Evolutionary conservation across 2,888 invertebrate genomes (phyloP), one percentile per base, ranked within the genome.

Genomic region (Noctua comes): DNA sequence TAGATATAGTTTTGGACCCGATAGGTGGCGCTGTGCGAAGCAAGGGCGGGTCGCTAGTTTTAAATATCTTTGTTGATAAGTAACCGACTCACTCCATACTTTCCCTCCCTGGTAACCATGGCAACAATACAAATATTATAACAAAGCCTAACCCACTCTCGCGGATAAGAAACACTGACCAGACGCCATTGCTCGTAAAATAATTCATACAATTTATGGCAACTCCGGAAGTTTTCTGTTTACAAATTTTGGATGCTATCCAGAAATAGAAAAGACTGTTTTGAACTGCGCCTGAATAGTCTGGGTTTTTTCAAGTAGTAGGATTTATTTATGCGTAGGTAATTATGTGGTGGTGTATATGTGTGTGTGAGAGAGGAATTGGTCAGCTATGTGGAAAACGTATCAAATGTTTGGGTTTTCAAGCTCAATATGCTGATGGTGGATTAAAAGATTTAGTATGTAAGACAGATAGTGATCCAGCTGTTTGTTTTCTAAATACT

Each of bases 191-290:
- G 16, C 62, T 76, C 43, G 36, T 62, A 71, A 59, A 73, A 80
- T 85, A 87, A 85, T 78, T 84, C 80, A 86, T 86, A 83, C 71
- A 85, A 87, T 73, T 85, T 86, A 85, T 76, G 86, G 59, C 40
- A 80, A 77, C 76, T 79, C 89, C 88, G 88, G 88, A 88, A 89
- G 82, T 77, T 54, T 68, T 77, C 68, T 88, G 89, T 88, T 89
- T 89, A 88, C 89, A 88, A 79, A 77, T 83, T 73, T 84, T 89
- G 88, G 83, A 87, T 76, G 76, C 57, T 86, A 71, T 88, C 84
- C 88, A 88, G 89, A 83, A 87, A 87, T 86, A 88, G 88, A 77
- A 73, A 59, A 57, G 57, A 80, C 48, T 80, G 77, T 76, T 84
- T 87, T 73, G 69, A 79, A 83, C 79, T 21, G 59, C n/a, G 57